Conservation (phyloP, 2,888 invertebrate genomes). For the Eubasilissa splendida region DNA sequence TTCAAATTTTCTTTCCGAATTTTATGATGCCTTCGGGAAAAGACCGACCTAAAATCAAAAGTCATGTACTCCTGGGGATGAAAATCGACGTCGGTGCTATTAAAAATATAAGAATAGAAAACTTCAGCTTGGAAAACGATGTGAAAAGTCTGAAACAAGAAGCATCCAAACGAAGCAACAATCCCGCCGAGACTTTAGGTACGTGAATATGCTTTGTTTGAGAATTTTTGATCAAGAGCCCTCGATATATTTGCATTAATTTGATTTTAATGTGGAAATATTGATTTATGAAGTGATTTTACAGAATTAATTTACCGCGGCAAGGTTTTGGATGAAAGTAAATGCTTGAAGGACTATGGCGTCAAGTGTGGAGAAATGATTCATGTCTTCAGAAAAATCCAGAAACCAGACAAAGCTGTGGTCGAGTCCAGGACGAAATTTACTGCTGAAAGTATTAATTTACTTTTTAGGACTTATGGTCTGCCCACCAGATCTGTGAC, state of each 20-base stretch:
- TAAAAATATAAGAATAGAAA: constrained; percentile 29
- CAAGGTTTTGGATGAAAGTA: constrained; percentile 49
- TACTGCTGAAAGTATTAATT: constrained; percentile 28
- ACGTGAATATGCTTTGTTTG: constrained; percentile 54
- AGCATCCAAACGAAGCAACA: constrained; percentile 73
- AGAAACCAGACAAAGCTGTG: neutral
- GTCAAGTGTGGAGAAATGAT: constrained; percentile 64
- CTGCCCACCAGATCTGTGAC: constrained; percentile 42
- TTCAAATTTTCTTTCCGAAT: neutral
- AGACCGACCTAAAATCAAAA: constrained; percentile 29
- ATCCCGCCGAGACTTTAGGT: constrained; percentile 75
- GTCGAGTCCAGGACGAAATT: constrained; percentile 5
- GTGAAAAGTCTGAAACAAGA: constrained; percentile 74
- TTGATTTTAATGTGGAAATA: neutral
- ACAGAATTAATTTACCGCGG: constrained; percentile 56
- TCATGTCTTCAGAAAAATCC: constrained; percentile 63
- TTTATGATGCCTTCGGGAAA: neutral
- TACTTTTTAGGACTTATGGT: constrained; percentile 41
- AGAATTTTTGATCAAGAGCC: neutral
- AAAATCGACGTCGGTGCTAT: constrained; percentile 42
- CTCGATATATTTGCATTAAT: neutral
- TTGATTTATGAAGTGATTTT: constrained; percentile 17
- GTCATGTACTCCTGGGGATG: constrained; percentile 42
- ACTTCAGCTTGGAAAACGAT: constrained; percentile 74
- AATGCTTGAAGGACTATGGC: constrained; percentile 49